Percentiles rank a stretch among this genome's conserved stretches.
phyloP scores from a whole-genome alignment of 1,140 invertebrate species.

The Aphaenogaster floridana region DNA sequence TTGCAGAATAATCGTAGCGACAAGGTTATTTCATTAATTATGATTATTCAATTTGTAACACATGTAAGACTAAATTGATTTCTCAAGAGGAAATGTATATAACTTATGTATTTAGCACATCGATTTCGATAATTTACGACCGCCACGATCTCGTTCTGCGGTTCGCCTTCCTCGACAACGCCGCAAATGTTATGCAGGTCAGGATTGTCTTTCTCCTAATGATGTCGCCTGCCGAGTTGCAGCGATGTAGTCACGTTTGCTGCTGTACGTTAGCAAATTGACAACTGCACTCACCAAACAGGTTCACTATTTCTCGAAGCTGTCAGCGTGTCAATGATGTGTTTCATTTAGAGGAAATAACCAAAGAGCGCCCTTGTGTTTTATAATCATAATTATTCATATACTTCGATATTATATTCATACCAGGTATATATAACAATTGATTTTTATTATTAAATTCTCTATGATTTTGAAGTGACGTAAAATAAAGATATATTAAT shows the following conservation, averaged over 20 bases:
- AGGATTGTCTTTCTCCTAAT: conserved; percentile 53
- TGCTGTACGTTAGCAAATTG: conserved; percentile 10
- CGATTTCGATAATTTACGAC: conserved; percentile 29
- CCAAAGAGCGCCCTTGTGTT: background rate
- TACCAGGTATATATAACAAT: background rate
- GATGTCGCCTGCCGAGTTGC: conserved; percentile 32
- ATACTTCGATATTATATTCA: background rate
- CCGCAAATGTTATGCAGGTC: conserved; percentile 41
- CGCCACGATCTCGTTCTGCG: background rate
- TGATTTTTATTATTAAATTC: conserved; percentile 2
- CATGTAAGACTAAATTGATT: background rate
- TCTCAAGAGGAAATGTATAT: background rate
- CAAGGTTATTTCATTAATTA: conserved; percentile 2
- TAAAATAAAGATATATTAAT: conserved; percentile 17
- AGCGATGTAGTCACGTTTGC: conserved; percentile 24
- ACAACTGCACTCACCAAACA: conserved; percentile 12
- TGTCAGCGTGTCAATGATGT: conserved; percentile 21
- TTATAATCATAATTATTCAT: background rate
- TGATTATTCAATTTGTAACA: conserved; percentile 15
- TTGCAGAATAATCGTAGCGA: background rate
- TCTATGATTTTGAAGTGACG: background rate
- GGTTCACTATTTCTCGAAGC: conserved; percentile 12
- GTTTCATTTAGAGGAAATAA: conserved; percentile 42
- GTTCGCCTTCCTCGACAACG: conserved; percentile 7
- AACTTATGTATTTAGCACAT: conserved; percentile 5